Conservation (phyloP, 2,113 vertebrate genomes). For the Accipiter virgatus region DNA sequence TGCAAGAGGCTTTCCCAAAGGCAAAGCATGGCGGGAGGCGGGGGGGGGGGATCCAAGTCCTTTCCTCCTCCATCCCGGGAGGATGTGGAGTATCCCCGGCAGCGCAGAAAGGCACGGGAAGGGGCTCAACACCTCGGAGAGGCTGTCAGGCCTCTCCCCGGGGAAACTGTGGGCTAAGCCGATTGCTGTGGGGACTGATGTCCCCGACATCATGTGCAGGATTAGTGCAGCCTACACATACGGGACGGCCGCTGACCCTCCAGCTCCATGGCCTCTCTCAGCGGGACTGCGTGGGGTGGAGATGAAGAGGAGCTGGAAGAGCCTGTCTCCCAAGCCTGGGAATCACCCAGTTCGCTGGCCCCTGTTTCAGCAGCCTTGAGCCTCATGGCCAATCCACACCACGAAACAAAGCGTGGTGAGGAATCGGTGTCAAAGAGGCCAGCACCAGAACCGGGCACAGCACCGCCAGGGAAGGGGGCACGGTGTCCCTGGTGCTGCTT, state of each 20-base stretch:
- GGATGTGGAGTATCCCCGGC: fast-evolving
- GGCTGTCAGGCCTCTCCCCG: neutral
- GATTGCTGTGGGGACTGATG: neutral
- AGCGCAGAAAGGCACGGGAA: fast-evolving
- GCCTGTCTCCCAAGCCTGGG: neutral
- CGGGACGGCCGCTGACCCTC: fast-evolving
- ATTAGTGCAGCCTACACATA: neutral
- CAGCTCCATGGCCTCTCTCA: neutral
- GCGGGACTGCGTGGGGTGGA: fast-evolving
- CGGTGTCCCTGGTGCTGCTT: neutral
- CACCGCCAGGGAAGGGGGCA: neutral
- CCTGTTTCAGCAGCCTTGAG: neutral
- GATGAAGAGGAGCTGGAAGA: neutral
- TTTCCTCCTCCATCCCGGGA: neutral
- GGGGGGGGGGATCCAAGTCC: neutral
- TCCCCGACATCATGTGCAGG: fast-evolving
- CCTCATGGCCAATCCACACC: neutral
- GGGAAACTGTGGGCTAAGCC: fast-evolving
- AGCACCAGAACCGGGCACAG: fast-evolving
- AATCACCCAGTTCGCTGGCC: neutral
- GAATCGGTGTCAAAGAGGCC: fast-evolving
- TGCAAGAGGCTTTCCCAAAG: neutral
- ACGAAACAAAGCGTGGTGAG: fast-evolving
- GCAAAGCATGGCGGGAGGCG: fast-evolving
- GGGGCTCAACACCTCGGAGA: neutral